A percentile compares a stretch with the other conserved stretches of the same genome.
These are phyloP conservation scores for Empidonax alnorum DNA, from an alignment of 2,113 vertebrate genomes.

Conservation along the genomic window DNA sequence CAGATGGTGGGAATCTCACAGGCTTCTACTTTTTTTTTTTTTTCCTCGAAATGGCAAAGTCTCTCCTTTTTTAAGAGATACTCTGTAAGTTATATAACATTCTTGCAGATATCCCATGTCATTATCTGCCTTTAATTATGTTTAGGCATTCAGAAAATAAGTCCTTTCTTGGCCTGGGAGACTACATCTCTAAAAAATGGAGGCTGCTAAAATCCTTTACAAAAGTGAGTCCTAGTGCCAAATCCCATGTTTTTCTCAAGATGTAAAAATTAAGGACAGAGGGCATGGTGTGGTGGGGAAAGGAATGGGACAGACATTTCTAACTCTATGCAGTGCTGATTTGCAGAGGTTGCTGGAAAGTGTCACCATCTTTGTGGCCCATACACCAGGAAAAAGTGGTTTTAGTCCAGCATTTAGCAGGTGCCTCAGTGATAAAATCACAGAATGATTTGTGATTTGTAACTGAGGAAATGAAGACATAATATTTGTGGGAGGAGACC, in stretches of 20 bases:
- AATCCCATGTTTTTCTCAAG: not conserved
- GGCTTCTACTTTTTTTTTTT: not conserved
- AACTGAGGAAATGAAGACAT: not conserved
- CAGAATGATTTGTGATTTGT: not conserved
- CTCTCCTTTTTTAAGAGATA: constrained; percentile 25
- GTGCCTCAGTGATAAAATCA: not conserved
- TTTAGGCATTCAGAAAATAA: constrained; percentile 37
- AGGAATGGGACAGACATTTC: not conserved
- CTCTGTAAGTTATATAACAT: constrained; percentile 48
- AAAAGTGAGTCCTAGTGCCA: not conserved
- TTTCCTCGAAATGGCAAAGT: not conserved
- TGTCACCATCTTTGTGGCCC: not conserved
- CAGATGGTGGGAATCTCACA: constrained; percentile 68
- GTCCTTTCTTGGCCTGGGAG: not conserved
- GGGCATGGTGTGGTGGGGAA: not conserved
- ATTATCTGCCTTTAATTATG: constrained; percentile 27
- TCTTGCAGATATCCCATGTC: not conserved
- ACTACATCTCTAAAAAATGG: not conserved
- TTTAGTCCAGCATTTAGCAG: not conserved
- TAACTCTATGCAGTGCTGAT: not conserved
- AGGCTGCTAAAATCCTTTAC: not conserved
- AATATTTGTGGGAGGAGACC: not conserved
- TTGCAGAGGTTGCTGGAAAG: not conserved
- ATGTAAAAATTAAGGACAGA: not conserved
- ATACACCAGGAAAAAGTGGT: not conserved